phyloP scores from a whole-genome alignment of 1,140 invertebrate genomes.

The Hypsibius dujardini region DNA sequence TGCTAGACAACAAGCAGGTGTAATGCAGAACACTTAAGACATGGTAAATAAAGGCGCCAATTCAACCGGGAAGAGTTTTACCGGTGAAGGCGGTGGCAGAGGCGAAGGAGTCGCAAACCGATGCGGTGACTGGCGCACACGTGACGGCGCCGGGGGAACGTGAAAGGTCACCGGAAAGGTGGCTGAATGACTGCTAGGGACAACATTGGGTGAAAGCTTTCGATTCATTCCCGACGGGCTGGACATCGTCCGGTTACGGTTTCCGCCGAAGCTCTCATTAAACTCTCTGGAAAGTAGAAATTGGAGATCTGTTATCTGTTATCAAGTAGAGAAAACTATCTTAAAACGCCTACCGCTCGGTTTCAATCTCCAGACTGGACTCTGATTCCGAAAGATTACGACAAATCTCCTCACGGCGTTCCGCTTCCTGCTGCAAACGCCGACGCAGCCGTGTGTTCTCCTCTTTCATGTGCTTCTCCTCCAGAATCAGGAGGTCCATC shows the following conservation, averaged over 20 bases:
- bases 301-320: too few relatives aligned
- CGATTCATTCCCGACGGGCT: neutral
- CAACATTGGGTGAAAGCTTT: neutral
- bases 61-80: neutral
- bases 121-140: constrained; percentile 13
- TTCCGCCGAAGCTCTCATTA: constrained; percentile 46
- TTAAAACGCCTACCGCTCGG: constrained; percentile 30
- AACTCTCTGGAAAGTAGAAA: constrained; percentile 47
- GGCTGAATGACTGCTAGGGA: constrained; percentile 4
- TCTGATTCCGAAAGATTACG: constrained; percentile 89
- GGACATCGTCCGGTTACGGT: constrained; percentile 10
- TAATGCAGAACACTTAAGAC: too few relatives aligned
- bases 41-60: neutral
- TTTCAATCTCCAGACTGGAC: constrained; percentile 44
- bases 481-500: constrained; percentile 77
- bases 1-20: too few relatives aligned
- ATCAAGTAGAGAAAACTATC: neutral
- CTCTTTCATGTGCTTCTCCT: constrained; percentile 80
- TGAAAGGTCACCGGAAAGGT: neutral
- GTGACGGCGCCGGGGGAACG: neutral
- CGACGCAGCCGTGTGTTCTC: constrained; percentile 82
- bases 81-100: constrained; percentile 12
- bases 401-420: constrained; percentile 75
- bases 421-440: constrained; percentile 78
- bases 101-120: constrained; percentile 11